Evolutionary conservation across 1,140 invertebrate species (phyloP), one percentile per base, ranked within the genome.

Genomic region (Scaptomyza montana): DNA sequence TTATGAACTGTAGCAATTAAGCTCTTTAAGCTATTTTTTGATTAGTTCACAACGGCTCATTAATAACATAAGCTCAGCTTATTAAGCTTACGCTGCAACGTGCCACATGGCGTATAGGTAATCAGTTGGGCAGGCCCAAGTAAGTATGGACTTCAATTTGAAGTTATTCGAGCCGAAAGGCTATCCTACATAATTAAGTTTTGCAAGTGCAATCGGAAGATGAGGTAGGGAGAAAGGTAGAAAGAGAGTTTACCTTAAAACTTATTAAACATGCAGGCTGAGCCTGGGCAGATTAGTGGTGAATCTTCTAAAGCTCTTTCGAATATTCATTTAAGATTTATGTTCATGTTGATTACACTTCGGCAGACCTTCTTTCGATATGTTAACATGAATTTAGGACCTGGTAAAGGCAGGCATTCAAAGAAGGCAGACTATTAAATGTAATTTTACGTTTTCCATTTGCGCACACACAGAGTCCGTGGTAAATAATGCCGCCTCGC

Each of bases 401-500:
- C 30, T 25, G 21, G 21, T 25, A 1, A 25, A 25, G 21, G 21
- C 21, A 25, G 21, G 21, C 21, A 25, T 1, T 2, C 3, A 25
- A 25, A 25, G 1, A 25, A 33, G 43, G 28, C 39, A 28, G 21
- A 21, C 51, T 43, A 2, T 46, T 19, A 64, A 76, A 75, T 80
- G 64, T 62, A 80, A 77, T 86, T 90, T 85, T 56, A 47, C 59
- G 28, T 69, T 36, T 36, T 41, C 61, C 81, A 78, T 84, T 87
- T 85, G 91, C 84, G 91, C 10, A 43, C 78, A 43, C 78, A 74
- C 91, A 94, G 94, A 94, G 74, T 92, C 93, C 74, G 93, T 95
- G 72, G 91, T 95, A 21, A 94, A 94, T 74, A 94, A 94, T 92
- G 93, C 82, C 91, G 92, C 90, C 92, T 92, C 90, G 90, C 92